Conservation (phyloP, 2,797 vertebrate species). For the Poeciliopsis presidionis region DNA sequence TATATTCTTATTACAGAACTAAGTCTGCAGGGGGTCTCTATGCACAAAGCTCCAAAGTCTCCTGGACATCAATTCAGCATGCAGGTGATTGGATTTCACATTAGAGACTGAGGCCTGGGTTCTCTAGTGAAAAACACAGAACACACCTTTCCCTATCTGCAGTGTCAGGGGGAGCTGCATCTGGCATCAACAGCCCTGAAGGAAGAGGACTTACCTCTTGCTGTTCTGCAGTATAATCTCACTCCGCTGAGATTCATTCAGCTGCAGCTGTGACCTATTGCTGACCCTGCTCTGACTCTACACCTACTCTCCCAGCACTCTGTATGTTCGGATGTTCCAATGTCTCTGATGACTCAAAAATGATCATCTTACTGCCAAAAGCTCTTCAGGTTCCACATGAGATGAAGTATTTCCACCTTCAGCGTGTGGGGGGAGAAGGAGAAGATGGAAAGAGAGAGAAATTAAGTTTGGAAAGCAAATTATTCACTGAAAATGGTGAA, state of each 20-base stretch:
- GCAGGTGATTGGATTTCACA: not conserved
- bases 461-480: constrained; percentile 33
- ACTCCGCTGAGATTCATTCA: constrained; percentile 31
- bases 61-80: constrained; percentile 1
- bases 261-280: constrained; percentile 50
- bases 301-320: constrained; percentile 28
- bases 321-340: constrained; percentile 28
- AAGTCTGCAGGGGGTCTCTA: not conserved
- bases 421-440: constrained; percentile 28
- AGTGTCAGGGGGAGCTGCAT: constrained; percentile 27
- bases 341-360: constrained; percentile 38
- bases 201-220: constrained; percentile 25
- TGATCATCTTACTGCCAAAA: constrained; percentile 51
- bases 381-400: constrained; percentile 26
- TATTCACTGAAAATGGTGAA: constrained; percentile 28
- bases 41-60: not conserved
- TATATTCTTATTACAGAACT: constrained; percentile 3
- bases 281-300: constrained; percentile 41
- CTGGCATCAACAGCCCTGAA: constrained; percentile 20
- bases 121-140: constrained; percentile 8
- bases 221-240: constrained; percentile 26
- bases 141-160: not conserved
- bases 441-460: constrained; percentile 16
- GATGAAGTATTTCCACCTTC: constrained; percentile 31
- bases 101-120: not conserved